Evolutionary conservation across 2,888 invertebrate species (phyloP).

Genomic region (Pinctada fucata): DNA sequence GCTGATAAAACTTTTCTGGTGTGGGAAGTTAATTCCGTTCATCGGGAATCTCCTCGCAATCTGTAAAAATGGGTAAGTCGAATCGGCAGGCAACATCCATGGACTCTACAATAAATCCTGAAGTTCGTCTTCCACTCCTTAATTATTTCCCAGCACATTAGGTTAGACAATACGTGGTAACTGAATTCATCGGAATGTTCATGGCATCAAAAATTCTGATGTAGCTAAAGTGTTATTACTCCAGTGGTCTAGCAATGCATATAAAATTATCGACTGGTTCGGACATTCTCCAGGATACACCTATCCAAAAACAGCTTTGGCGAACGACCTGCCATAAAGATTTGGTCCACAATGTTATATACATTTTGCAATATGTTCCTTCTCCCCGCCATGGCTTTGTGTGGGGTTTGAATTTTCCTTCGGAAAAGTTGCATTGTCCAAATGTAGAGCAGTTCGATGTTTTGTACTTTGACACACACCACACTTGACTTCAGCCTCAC

Average conservation of each 20-base stretch:
- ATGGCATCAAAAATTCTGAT: slow-evolving; percentile 30
- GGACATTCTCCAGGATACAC: slow-evolving; percentile 8
- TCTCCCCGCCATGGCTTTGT: slow-evolving; percentile 30
- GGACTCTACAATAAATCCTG: slow-evolving; percentile 16
- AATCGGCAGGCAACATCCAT: slow-evolving; percentile 26
- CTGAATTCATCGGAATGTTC: slow-evolving; percentile 7
- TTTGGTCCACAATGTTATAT: slow-evolving; percentile 10
- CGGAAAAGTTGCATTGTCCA: slow-evolving; percentile 1
- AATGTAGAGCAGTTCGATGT: background rate
- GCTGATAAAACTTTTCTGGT: slow-evolving; percentile 8
- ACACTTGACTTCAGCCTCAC: no score
- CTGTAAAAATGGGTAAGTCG: background rate
- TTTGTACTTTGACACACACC: no score
- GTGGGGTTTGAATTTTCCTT: background rate
- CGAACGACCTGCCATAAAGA: slow-evolving; percentile 31
- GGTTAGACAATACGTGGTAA: slow-evolving; percentile 17
- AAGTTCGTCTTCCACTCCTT: slow-evolving; percentile 23
- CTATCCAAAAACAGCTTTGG: slow-evolving; percentile 29
- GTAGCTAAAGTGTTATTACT: slow-evolving; percentile 27
- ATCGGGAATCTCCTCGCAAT: slow-evolving; percentile 22
- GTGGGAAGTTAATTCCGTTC: slow-evolving; percentile 7
- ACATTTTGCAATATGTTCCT: slow-evolving; percentile 3
- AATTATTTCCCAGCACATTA: slow-evolving; percentile 32
- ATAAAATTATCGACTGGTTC: background rate
- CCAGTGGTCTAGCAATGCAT: slow-evolving; percentile 38